Evolutionary conservation across 2,113 vertebrate species (phyloP).

Genomic region (Bubo blakistoni): DNA sequence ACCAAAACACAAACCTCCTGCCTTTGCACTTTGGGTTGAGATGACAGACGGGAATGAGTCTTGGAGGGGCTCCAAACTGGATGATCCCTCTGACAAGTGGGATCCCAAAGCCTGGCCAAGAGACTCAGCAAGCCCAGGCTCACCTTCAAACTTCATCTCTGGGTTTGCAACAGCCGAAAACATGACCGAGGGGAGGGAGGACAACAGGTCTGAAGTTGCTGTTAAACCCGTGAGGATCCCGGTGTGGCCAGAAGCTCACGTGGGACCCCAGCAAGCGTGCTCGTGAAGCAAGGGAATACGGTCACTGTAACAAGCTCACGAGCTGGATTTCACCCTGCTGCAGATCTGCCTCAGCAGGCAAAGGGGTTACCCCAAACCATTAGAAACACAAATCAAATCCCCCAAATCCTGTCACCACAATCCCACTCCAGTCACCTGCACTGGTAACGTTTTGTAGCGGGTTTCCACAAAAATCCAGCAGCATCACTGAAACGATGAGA

Average conservation of each 20-base stretch:
- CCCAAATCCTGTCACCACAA: background rate
- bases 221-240: background rate
- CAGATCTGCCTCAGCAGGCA: background rate
- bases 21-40: background rate
- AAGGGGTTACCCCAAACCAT: background rate
- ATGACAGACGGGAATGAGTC: background rate
- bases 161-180: background rate
- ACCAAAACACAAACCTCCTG: background rate
- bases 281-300: no score
- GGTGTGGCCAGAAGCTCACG: background rate
- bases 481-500: background rate
- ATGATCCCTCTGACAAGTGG: background rate
- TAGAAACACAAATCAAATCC: background rate
- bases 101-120: background rate
- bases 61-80: background rate
- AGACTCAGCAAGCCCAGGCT: background rate
- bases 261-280: background rate
- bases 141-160: background rate
- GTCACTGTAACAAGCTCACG: fast-evolving
- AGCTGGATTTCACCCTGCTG: background rate
- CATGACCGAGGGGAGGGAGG: fast-evolving
- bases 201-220: background rate
- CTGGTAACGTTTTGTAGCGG: fast-evolving
- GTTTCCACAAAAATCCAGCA: background rate
- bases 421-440: background rate